phyloP scores from a whole-genome alignment of 2,113 vertebrate genomes.

The Brachionichthys hirsutus region DNA sequence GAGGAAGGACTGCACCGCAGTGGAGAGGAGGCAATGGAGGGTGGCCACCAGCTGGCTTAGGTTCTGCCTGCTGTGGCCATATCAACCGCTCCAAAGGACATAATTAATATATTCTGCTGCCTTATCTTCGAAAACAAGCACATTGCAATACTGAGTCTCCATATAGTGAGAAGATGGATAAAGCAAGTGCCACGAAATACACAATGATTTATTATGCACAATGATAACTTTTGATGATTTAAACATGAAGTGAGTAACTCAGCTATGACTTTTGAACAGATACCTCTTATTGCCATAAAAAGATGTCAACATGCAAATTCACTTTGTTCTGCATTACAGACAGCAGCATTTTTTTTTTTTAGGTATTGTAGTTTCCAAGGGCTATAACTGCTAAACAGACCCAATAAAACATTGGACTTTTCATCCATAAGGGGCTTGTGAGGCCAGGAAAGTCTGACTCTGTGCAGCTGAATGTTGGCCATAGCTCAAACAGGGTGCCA shows the following conservation, averaged over 20 bases:
- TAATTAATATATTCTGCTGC: constrained; percentile 40
- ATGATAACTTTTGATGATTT: no score
- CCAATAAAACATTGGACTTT: constrained; percentile 48
- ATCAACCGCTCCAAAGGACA: constrained; percentile 42
- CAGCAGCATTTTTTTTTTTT: constrained; percentile 33
- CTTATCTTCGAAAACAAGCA: constrained; percentile 51
- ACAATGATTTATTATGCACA: no score
- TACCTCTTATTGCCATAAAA: neutral
- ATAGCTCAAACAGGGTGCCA: constrained; percentile 47
- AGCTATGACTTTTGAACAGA: neutral
- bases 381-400: constrained; percentile 39
- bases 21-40: constrained; percentile 51
- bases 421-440: constrained; percentile 34
- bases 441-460: constrained; percentile 34
- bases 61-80: constrained; percentile 46
- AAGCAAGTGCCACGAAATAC: constrained; percentile 7
- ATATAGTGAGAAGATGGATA: neutral
- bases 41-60: constrained; percentile 58
- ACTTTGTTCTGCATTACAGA: constrained; percentile 19
- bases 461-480: constrained; percentile 11
- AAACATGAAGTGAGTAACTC: neutral
- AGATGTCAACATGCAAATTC: neutral
- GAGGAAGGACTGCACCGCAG: constrained; percentile 32
- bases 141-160: constrained; percentile 17
- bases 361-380: constrained; percentile 21